These are phyloP conservation scores for Sitodiplosis mosellana DNA, from an alignment of 1,140 invertebrate genomes.

Conservation along the genomic window DNA sequence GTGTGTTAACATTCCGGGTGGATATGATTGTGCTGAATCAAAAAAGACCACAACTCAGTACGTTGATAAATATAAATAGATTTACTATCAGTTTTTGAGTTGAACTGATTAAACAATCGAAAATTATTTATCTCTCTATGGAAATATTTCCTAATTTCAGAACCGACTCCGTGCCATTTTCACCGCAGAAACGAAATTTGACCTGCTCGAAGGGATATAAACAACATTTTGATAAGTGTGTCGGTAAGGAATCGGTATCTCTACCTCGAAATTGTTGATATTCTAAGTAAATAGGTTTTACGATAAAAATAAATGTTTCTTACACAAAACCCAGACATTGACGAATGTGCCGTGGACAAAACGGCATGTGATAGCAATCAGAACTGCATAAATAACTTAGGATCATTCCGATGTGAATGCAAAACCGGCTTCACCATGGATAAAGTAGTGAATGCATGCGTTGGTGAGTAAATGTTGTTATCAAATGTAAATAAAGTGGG, in stretches of 20 bases:
- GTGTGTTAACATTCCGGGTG: conserved; percentile 54
- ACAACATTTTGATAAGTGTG: conserved; percentile 14
- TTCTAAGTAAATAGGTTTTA: no score
- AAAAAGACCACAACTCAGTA: background rate
- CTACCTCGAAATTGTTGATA: no score
- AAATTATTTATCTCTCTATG: conserved; percentile 20
- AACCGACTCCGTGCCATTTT: background rate
- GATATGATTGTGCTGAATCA: conserved; percentile 43
- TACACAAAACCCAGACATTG: conserved; percentile 39
- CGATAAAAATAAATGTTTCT: conserved; percentile 21
- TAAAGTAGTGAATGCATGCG: conserved; percentile 44
- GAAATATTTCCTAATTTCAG: conserved; percentile 7
- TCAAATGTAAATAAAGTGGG: background rate
- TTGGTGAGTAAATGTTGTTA: conserved; percentile 30
- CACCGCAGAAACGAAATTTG: conserved; percentile 5
- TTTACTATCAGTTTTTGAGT: no score
- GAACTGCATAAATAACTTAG: conserved; percentile 57
- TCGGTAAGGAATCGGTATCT: conserved; percentile 15
- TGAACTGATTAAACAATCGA: no score
- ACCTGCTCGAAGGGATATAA: conserved; percentile 12
- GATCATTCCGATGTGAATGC: conserved; percentile 62
- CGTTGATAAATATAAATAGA: no score
- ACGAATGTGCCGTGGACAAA: conserved; percentile 49
- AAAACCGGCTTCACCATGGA: conserved; percentile 50
- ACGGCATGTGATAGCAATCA: conserved; percentile 43